Base-by-base conservation (phyloP, 2,113 vertebrate species). In the Notothenia coriiceps region DNA sequence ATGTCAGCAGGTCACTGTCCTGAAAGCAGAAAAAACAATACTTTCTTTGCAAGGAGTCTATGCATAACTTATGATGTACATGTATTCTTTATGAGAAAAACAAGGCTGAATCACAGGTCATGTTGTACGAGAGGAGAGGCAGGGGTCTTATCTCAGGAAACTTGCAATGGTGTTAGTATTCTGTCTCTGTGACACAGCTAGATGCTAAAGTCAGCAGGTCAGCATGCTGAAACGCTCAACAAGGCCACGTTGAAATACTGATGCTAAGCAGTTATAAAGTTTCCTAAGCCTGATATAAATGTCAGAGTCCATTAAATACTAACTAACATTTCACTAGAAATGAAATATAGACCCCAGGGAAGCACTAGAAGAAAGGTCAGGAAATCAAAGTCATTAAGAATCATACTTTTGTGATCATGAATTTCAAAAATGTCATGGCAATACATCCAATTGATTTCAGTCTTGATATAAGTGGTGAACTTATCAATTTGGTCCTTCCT, bases 1-100 rank as follows among this genome's bases (percentile, higher is more conserved):
- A 98, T 0, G 97, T 97, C 89, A 97, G 86, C 54, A 98, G 95
- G 69, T 97, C 94, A 0, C 96, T 96, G 86, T 97, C 96, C 97
- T 98, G 52, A 25, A 88, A 90, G 6, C 50, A 65, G 52, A 74
- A 61, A 29, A 44, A 44, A 49, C 64, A 62, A 50, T 13, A 49
- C 20, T 14, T 17, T 33, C 9, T 70, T 69, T 68, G 62, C 59
- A 52, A 62, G 33, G 40, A 65, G 11, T 25, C 6, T 15, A 20
- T 55, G 59, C 7, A 79, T 70, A 62, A 61, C 40, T 70, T 50
- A 72, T 49, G 68, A 72, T 44, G 65, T 40, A 72, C 54, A 74
- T 63, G 20, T 29, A 82, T 74, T 63, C 15, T 52, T 88, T 13
- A 77, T 63, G 40, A 51, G 64, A 14, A 67, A 66, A 46, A 17